Evolutionary conservation across 2,888 invertebrate genomes (phyloP).

Genomic region (Tachina fera): DNA sequence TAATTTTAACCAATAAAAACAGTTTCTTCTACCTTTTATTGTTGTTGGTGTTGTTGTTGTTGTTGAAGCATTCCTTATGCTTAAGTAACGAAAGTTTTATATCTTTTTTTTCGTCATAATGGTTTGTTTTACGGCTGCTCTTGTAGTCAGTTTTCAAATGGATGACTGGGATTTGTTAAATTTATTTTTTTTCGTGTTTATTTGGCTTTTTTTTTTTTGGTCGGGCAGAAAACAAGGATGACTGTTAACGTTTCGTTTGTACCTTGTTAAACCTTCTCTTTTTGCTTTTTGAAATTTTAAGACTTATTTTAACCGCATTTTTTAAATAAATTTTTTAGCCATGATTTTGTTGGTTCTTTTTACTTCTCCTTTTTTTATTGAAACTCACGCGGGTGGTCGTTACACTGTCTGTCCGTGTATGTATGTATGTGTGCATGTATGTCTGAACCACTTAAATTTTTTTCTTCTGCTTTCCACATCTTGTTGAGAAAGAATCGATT

Average conservation of each 20-base stretch:
- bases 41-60: background rate
- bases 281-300: background rate
- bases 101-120: slow-evolving; percentile 27
- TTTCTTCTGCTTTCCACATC: slow-evolving; percentile 29
- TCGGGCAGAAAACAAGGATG: slow-evolving; percentile 38
- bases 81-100: slow-evolving; percentile 13
- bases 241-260: slow-evolving; percentile 38
- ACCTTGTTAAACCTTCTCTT: slow-evolving; percentile 59
- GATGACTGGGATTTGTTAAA: slow-evolving; percentile 29
- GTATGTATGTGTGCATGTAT: slow-evolving; percentile 6
- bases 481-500: slow-evolving; percentile 20
- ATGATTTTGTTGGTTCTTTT: slow-evolving; percentile 48
- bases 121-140: slow-evolving; percentile 59
- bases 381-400: slow-evolving; percentile 70
- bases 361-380: slow-evolving; percentile 13
- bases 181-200: background rate
- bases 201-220: background rate
- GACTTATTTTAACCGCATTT: slow-evolving; percentile 32
- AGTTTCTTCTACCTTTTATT: slow-evolving; percentile 24
- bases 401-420: slow-evolving; percentile 46
- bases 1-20: slow-evolving; percentile 63
- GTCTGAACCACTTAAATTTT: slow-evolving; percentile 11
- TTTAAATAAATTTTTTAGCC: slow-evolving; percentile 51
- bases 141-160: slow-evolving; percentile 45
- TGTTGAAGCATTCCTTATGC: slow-evolving; percentile 10